A percentile compares a stretch with the other conserved stretches of the same genome.
phyloP scores from a whole-genome alignment of 2,113 vertebrate species.

The Casuarius casuarius region DNA sequence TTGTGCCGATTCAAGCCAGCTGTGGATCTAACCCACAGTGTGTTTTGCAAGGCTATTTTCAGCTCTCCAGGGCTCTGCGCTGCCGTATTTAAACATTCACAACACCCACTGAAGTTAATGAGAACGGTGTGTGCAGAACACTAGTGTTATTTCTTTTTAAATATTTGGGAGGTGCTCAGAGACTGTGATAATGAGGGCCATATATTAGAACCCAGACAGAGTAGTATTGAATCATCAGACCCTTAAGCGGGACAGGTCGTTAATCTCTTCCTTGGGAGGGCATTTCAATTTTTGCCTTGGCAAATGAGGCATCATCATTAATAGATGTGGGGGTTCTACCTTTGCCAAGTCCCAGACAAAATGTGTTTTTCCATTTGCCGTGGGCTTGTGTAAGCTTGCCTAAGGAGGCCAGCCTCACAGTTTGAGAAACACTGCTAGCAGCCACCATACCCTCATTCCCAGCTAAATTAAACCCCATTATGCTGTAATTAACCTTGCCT shows the following conservation, averaged over 20 bases:
- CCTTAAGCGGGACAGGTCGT: constrained; percentile 25
- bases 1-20: constrained; percentile 34
- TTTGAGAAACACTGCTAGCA: constrained; percentile 71
- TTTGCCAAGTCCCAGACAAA: constrained; percentile 67
- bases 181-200: constrained; percentile 41
- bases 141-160: constrained; percentile 54
- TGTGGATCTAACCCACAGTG: constrained; percentile 8
- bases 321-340: constrained; percentile 31
- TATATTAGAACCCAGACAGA: constrained; percentile 50
- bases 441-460: constrained; percentile 64
- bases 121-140: constrained; percentile 51
- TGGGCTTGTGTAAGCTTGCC: constrained; percentile 74
- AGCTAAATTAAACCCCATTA: constrained; percentile 73
- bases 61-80: constrained; percentile 44
- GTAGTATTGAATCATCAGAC: constrained; percentile 47
- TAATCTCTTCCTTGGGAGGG: constrained; percentile 58
- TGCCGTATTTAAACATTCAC: constrained; percentile 45
- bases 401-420: constrained; percentile 52
- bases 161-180: constrained; percentile 59
- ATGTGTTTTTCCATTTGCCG: constrained; percentile 67
- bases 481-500: constrained; percentile 70
- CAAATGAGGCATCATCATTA: constrained; percentile 63
- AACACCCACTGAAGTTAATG: constrained; percentile 56
- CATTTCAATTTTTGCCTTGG: constrained; percentile 58
- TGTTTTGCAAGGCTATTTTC: constrained; percentile 67